Evolutionary conservation across 1,140 invertebrate species (phyloP).

Genomic region (Drosophila lacteicornis): DNA sequence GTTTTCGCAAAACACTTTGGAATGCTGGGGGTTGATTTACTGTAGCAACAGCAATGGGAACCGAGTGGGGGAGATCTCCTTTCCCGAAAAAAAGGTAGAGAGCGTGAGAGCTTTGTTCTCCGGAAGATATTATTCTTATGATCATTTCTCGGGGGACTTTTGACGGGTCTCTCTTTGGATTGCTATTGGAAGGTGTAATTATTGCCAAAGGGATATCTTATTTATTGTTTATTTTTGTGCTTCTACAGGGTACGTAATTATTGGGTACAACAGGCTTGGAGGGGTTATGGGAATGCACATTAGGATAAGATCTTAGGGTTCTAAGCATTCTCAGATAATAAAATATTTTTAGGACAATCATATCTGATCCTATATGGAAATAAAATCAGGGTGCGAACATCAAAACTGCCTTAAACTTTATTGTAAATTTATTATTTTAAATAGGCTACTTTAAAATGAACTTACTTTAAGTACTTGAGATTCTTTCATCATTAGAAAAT

Average conservation of each 20-base stretch:
- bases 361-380: too few relatives aligned
- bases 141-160: slow-evolving; percentile 15
- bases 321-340: neutral
- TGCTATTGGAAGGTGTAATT: slow-evolving; percentile 18
- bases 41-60: slow-evolving; percentile 27
- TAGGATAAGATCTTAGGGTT: neutral
- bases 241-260: neutral
- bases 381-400: too few relatives aligned
- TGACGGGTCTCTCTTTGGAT: neutral
- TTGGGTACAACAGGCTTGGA: neutral
- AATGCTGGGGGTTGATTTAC: slow-evolving; percentile 57
- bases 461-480: too few relatives aligned
- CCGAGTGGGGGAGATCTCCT: slow-evolving; percentile 33
- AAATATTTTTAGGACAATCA: too few relatives aligned
- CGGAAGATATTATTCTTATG: neutral
- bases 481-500: too few relatives aligned
- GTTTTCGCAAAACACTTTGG: slow-evolving; percentile 61
- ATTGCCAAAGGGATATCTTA: slow-evolving; percentile 12
- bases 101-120: slow-evolving; percentile 42
- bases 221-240: slow-evolving; percentile 3
- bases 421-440: too few relatives aligned
- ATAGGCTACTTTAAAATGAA: too few relatives aligned
- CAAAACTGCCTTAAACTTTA: too few relatives aligned
- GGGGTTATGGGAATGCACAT: neutral
- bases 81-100: slow-evolving; percentile 6